phyloP scores from a whole-genome alignment of 2,888 invertebrate species.

The Netelia melanura region DNA sequence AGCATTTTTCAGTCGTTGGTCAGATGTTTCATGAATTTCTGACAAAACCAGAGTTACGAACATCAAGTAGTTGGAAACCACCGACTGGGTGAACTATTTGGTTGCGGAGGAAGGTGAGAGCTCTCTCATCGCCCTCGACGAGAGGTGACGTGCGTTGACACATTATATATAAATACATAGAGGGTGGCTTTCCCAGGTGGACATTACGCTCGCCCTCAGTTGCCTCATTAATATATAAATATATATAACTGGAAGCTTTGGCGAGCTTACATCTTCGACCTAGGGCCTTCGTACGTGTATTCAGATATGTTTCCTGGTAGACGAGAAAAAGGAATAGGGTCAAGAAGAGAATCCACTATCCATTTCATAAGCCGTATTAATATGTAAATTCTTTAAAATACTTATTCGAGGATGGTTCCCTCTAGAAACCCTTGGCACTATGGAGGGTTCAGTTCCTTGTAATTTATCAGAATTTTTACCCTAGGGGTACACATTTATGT shows the following conservation, averaged over 20 bases:
- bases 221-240: constrained; percentile 59
- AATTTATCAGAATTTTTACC: too few species aligned
- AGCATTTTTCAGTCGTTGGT: constrained; percentile 25
- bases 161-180: constrained; percentile 9
- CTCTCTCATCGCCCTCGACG: not conserved
- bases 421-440: too few species aligned
- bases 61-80: constrained; percentile 34
- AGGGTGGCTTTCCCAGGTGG: constrained; percentile 1
- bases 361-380: too few species aligned
- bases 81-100: constrained; percentile 27
- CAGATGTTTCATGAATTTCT: constrained; percentile 50
- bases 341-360: too few species aligned
- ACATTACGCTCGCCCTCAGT: constrained; percentile 36
- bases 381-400: too few species aligned
- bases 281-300: not conserved
- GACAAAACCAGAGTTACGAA: constrained; percentile 32
- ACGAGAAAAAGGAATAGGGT: too few species aligned
- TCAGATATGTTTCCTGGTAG: not conserved
- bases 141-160: constrained; percentile 4
- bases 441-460: too few species aligned
- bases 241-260: constrained; percentile 50
- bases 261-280: constrained; percentile 27
- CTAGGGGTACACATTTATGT: too few species aligned
- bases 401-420: too few species aligned
- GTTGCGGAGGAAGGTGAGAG: constrained; percentile 5